Conservation (phyloP, 2,888 invertebrate genomes). For the Ommatoiulus sabulosus region DNA sequence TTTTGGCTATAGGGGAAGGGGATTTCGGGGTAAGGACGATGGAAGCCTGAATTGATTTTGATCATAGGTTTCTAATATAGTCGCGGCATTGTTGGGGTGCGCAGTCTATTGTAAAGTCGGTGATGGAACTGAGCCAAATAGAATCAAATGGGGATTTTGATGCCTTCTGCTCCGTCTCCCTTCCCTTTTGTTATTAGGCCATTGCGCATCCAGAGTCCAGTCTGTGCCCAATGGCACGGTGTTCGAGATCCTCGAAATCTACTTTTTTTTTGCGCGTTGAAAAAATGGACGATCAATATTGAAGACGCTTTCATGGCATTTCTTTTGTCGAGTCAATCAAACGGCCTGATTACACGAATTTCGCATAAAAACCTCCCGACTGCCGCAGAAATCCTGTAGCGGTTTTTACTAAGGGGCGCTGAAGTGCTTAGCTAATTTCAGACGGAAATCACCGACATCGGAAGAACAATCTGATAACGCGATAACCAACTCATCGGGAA, state of each 20-base stretch:
- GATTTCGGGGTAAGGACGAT: not conserved
- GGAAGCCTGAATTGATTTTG: constrained; percentile 27
- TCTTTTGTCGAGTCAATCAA: constrained; percentile 41
- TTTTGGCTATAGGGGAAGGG: not conserved
- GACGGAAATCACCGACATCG: not conserved
- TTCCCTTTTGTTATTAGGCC: constrained; percentile 27
- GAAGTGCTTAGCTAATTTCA: constrained; percentile 32
- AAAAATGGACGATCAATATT: constrained; percentile 46
- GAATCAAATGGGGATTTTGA: constrained; percentile 38
- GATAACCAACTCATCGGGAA: not conserved
- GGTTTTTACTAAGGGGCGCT: not conserved
- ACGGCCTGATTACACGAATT: constrained; percentile 44
- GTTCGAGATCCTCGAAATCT: constrained; percentile 14
- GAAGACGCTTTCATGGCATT: constrained; percentile 42
- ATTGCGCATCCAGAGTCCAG: constrained; percentile 37
- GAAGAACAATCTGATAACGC: not conserved
- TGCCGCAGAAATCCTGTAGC: not conserved
- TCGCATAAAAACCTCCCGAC: constrained; percentile 11
- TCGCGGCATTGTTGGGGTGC: constrained; percentile 36
- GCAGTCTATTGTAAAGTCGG: constrained; percentile 37
- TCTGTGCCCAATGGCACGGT: constrained; percentile 26
- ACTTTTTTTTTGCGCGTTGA: not conserved
- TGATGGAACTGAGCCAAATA: constrained; percentile 38
- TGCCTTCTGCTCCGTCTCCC: constrained; percentile 25
- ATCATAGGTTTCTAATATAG: constrained; percentile 47